Evolutionary conservation across 2,113 vertebrate genomes (phyloP).

Genomic region (Corythornis madagascariensis): DNA sequence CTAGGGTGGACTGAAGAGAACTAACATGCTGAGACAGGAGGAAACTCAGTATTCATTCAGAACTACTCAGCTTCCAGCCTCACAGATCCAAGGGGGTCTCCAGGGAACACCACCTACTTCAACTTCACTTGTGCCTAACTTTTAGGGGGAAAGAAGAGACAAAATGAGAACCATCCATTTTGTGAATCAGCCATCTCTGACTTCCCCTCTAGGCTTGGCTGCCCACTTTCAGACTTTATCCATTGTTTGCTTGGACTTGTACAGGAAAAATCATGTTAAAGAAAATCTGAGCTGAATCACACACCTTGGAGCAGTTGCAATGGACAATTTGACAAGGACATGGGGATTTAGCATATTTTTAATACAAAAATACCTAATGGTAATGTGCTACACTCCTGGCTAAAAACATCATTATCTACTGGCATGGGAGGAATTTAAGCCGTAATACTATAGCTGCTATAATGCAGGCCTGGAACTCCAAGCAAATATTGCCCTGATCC

Average conservation of each 20-base stretch:
- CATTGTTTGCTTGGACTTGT: slow-evolving; percentile 41
- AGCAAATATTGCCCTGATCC: slow-evolving; percentile 40
- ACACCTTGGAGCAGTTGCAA: neutral
- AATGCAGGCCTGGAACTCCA: slow-evolving; percentile 49
- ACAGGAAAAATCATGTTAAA: neutral
- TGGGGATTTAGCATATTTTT: neutral
- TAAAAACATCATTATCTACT: slow-evolving; percentile 42
- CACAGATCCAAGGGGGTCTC: neutral
- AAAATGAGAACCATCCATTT: slow-evolving; percentile 36
- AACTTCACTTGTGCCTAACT: neutral
- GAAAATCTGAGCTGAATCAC: slow-evolving; percentile 5
- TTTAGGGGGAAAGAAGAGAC: neutral
- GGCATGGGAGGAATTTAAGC: slow-evolving; percentile 39
- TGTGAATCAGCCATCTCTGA: neutral
- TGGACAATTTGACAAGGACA: slow-evolving; percentile 17
- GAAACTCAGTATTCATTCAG: neutral
- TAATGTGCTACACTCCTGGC: slow-evolving; percentile 10
- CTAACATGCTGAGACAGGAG: neutral
- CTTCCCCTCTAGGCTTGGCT: neutral
- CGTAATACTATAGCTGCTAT: neutral
- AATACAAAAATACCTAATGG: slow-evolving; percentile 23
- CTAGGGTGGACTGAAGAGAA: neutral
- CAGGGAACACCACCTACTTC: neutral
- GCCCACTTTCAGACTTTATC: slow-evolving; percentile 38
- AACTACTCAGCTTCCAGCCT: neutral